Evolutionary conservation across 2,888 invertebrate species (phyloP), one percentile per base, ranked within the genome.

Genomic region (Conchocele bisecta): DNA sequence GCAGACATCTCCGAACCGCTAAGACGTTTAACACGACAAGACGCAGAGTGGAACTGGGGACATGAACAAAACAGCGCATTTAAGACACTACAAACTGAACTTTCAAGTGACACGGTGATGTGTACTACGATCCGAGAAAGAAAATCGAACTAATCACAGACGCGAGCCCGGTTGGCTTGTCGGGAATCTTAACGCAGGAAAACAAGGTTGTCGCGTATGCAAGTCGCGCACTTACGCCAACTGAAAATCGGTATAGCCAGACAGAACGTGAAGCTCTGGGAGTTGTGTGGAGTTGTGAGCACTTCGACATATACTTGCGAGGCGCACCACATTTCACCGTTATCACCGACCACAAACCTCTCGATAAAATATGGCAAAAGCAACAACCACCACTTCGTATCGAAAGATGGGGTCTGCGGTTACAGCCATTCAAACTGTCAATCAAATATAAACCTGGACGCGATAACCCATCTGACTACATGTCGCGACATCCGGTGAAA

Each of bases 381-480:
- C 51, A 57, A 31, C 69, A 64, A 48, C 75, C 75, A n/a, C 77
- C 72, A 33, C 46, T 76, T 41, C 61, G 82, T 6, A 79, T 83
- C n/a, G 80, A 82, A 63, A 41, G 81, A 20, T 82, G 48, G 73
- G 33, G 63, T 48, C 66, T 53, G 60, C 58, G 50, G 29, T 33
- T 83, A 22, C 79, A 79, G 53, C 74, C 73, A 29, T 83, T 82
- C 59, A 63, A 75, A 22, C 41, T 78, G 29, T 73, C 29, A 1
- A 72, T 82, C 7, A 24, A 46, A 31, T 84, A 82, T 46, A 56
- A 42, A 15, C 73, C 76, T 15, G 82, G 84, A 7, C 46, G 24
- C 20, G 72, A 78, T 37, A 86, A 84, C 53, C 81, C 83, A 15
- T 79, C 79, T 6, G 84, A 86, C 63, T 75, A 81, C 65, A 48